These are phyloP conservation scores for Todiramphus saurophagus DNA, from an alignment of 2,113 vertebrate genomes.

Conservation along the genomic window DNA sequence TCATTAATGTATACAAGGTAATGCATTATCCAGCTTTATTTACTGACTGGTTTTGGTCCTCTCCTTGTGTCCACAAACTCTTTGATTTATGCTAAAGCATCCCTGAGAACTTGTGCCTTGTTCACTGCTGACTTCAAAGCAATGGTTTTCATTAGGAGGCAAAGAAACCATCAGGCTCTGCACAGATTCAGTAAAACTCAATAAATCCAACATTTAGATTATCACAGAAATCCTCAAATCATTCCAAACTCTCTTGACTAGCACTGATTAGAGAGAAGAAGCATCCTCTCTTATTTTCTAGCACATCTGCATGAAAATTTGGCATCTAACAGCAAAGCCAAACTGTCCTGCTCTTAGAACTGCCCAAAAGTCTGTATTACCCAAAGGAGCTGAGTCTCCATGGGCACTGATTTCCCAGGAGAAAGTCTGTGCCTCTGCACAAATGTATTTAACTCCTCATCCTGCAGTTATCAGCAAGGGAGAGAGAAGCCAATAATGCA, in stretches of 20 bases:
- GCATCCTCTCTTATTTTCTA: background rate
- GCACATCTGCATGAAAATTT: background rate
- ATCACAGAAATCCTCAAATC: background rate
- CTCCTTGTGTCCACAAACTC: background rate
- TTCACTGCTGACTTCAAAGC: background rate
- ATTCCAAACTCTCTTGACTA: background rate
- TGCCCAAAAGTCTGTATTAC: background rate
- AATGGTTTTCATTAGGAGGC: background rate
- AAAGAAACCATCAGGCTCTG: background rate
- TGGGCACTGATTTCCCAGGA: background rate
- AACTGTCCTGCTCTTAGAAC: background rate
- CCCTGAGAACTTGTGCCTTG: background rate
- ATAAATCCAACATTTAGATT: background rate
- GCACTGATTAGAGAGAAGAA: background rate
- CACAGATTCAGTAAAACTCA: background rate
- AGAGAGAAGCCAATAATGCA: background rate
- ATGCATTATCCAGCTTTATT: background rate
- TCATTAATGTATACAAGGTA: background rate
- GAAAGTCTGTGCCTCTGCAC: background rate
- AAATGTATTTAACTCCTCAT: background rate
- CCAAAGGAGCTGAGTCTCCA: background rate
- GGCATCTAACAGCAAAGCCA: background rate
- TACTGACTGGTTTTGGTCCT: background rate
- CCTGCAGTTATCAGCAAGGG: background rate
- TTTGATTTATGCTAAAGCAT: background rate